Conservation (phyloP, 2,113 vertebrate genomes). For the Saccopteryx bilineata region DNA sequence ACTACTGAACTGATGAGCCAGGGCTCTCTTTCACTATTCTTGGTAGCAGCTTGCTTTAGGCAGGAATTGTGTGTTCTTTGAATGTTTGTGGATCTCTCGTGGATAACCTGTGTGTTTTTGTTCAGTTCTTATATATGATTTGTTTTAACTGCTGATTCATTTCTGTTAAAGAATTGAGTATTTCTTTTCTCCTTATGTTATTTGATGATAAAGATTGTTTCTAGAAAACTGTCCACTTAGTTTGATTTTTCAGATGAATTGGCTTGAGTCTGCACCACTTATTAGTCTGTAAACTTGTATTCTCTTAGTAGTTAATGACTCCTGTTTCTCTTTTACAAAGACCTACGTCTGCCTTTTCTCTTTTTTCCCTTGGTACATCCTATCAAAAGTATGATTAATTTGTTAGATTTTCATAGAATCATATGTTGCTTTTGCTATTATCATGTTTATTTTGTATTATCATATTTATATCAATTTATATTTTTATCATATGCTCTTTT, state of each 20-base stretch:
- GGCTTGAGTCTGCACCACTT: not conserved
- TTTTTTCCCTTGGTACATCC: not conserved
- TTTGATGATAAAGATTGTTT: not conserved
- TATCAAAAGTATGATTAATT: not conserved
- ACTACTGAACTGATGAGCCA: no score
- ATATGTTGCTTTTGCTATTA: not conserved
- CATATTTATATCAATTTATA: not conserved
- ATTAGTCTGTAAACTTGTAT: not conserved
- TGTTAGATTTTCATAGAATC: constrained; percentile 9
- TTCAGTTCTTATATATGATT: not conserved
- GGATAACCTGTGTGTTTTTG: not conserved
- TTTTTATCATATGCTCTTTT: not conserved
- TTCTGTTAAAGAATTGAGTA: not conserved
- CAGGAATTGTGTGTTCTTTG: not conserved
- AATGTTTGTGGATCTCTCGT: not conserved
- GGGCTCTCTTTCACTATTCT: not conserved
- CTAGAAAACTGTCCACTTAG: not conserved
- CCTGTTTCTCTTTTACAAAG: not conserved
- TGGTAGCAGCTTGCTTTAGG: not conserved
- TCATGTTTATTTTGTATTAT: not conserved
- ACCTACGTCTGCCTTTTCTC: not conserved
- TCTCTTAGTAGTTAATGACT: not conserved
- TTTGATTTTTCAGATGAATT: not conserved
- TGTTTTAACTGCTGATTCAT: constrained; percentile 6
- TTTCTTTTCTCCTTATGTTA: not conserved